Evolutionary conservation across 2,797 vertebrate species (phyloP).

Genomic region (Decapterus maruadsi): DNA sequence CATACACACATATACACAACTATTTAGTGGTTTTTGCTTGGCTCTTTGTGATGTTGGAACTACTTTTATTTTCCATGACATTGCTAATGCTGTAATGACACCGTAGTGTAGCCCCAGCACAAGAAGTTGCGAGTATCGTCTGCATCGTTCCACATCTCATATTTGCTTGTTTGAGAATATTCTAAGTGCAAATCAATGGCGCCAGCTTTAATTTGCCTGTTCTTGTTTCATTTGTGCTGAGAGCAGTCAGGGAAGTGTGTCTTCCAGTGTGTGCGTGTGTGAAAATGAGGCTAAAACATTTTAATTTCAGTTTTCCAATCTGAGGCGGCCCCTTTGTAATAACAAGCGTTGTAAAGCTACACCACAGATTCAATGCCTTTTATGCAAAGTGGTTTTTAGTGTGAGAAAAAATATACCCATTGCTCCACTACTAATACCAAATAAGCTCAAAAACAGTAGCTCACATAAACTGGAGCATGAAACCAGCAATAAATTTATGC

Average conservation of each 20-base stretch:
- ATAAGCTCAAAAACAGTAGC: constrained; percentile 6
- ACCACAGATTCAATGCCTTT: constrained; percentile 21
- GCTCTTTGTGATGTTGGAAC: constrained; percentile 12
- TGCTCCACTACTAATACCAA: neutral
- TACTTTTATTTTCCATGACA: constrained; percentile 62
- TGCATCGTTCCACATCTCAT: constrained; percentile 29
- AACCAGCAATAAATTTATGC: neutral
- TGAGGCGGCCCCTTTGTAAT: constrained; percentile 10
- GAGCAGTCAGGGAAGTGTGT: constrained; percentile 8
- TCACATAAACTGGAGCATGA: neutral
- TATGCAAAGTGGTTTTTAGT: constrained; percentile 27
- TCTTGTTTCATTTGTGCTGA: constrained; percentile 31
- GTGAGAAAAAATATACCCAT: constrained; percentile 2
- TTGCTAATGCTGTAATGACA: constrained; percentile 51
- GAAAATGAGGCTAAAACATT: constrained; percentile 26
- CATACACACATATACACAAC: neutral
- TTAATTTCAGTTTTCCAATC: constrained; percentile 24
- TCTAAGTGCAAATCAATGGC: constrained; percentile 30
- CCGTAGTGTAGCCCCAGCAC: constrained; percentile 31
- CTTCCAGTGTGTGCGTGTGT: neutral
- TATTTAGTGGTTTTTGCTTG: constrained; percentile 38
- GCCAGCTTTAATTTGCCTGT: constrained; percentile 44
- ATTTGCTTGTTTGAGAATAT: constrained; percentile 35
- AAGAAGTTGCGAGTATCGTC: constrained; percentile 25
- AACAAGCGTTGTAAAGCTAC: constrained; percentile 23